Evolutionary conservation across 2,888 invertebrate species (phyloP).

Genomic region (Taenaris catops): DNA sequence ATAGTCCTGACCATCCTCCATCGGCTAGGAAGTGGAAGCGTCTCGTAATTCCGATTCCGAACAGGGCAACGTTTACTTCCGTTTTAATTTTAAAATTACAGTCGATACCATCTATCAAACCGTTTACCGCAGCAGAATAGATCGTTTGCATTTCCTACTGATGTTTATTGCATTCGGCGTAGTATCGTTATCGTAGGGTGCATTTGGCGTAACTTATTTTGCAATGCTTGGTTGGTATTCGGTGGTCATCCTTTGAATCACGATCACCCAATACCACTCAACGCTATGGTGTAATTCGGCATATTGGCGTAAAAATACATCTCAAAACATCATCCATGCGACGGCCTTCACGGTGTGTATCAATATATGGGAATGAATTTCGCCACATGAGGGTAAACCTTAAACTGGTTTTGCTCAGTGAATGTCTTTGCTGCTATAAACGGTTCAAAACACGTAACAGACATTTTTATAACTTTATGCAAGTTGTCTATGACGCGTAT

Average conservation of each 20-base stretch:
- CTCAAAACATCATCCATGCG: slow-evolving; percentile 58
- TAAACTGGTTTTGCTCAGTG: too few relatives aligned
- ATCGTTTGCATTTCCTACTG: slow-evolving; percentile 77
- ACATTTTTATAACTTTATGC: too few relatives aligned
- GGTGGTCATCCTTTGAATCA: slow-evolving; percentile 36
- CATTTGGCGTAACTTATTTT: slow-evolving; percentile 59
- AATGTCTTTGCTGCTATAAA: too few relatives aligned
- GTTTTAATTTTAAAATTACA: too few relatives aligned
- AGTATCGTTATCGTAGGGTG: slow-evolving; percentile 63
- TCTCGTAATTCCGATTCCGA: slow-evolving; percentile 38
- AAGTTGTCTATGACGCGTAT: too few relatives aligned
- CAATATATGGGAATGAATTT: neutral
- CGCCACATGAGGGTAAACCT: too few relatives aligned
- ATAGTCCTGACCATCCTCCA: slow-evolving; percentile 68
- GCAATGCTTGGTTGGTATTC: slow-evolving; percentile 44
- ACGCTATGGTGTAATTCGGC: slow-evolving; percentile 52
- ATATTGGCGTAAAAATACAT: slow-evolving; percentile 64
- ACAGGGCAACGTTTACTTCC: too few relatives aligned
- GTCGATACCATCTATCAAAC: too few relatives aligned
- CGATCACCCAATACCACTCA: slow-evolving; percentile 47
- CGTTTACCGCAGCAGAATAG: slow-evolving; percentile 32
- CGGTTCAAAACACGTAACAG: too few relatives aligned
- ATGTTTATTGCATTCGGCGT: slow-evolving; percentile 70
- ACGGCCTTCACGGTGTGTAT: too few relatives aligned
- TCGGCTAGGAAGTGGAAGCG: slow-evolving; percentile 76